These are phyloP conservation scores for Catharus minimus DNA, from an alignment of 2,113 vertebrate genomes.

Conservation along the genomic window DNA sequence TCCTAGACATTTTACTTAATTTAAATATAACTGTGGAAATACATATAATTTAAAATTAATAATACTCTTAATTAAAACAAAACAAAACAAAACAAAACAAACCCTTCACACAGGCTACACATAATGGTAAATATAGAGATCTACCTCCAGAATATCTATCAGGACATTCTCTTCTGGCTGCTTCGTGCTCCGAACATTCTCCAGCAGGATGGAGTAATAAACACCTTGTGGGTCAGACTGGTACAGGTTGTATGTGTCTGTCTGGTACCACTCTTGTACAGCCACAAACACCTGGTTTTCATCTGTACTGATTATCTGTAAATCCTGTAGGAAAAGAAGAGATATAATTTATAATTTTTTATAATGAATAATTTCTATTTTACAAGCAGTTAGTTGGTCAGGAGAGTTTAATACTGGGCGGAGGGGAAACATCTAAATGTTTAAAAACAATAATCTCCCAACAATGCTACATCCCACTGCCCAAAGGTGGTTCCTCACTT, in stretches of 20 bases:
- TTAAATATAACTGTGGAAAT: not conserved
- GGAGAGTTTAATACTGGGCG: not conserved
- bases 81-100: no score
- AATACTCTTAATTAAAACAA: not conserved
- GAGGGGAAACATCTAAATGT: not conserved
- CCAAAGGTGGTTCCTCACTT: not conserved
- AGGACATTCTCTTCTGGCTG: conserved; percentile 91
- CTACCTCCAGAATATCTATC: conserved; percentile 93
- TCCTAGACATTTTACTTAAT: not conserved
- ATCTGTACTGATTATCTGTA: conserved; percentile 94
- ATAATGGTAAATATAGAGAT: not conserved
- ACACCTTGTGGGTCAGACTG: conserved; percentile 89
- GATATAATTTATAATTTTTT: not conserved
- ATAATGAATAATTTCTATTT: not conserved
- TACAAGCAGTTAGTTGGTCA: not conserved
- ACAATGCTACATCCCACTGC: not conserved
- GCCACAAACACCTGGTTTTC: conserved; percentile 94
- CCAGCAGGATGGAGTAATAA: conserved; percentile 87
- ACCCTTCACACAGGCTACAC: not conserved
- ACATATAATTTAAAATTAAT: not conserved
- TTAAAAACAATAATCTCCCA: not conserved
- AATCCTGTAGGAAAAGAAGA: conserved; percentile 76
- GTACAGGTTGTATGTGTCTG: conserved; percentile 94
- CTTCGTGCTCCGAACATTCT: conserved; percentile 91
- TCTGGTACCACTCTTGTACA: conserved; percentile 95